These are phyloP conservation scores for Macrosteles quadrilineatus DNA, from an alignment of 1,140 invertebrate species.

Conservation along the genomic window DNA sequence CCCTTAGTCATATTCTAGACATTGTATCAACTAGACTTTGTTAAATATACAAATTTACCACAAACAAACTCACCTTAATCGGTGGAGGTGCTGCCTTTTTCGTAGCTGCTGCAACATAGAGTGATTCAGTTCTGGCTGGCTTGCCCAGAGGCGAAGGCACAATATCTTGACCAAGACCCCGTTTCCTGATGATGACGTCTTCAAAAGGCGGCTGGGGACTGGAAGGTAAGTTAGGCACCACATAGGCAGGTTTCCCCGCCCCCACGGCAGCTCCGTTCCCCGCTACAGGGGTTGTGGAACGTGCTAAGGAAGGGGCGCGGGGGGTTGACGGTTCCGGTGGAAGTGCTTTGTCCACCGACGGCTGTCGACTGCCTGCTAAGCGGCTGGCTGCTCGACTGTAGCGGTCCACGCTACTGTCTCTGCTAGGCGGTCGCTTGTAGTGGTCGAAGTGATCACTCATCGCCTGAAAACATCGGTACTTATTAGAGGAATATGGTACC, in stretches of 20 bases:
- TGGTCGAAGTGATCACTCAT: constrained; percentile 82
- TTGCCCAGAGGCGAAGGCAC: constrained; percentile 70
- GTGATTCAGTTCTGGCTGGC: constrained; percentile 85
- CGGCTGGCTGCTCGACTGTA: constrained; percentile 65
- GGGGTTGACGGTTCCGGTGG: constrained; percentile 39
- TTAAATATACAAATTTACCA: too few relatives aligned
- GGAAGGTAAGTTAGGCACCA: constrained; percentile 41
- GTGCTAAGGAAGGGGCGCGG: constrained; percentile 28
- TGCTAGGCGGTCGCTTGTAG: constrained; percentile 85
- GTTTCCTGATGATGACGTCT: constrained; percentile 74
- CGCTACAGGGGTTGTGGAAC: constrained; percentile 52
- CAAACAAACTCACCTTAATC: constrained; percentile 40
- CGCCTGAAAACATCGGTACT: constrained; percentile 48
- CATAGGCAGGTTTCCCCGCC: constrained; percentile 49
- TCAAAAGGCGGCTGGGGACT: constrained; percentile 65
- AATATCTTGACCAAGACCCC: constrained; percentile 82
- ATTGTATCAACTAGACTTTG: too few relatives aligned
- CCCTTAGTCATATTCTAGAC: too few relatives aligned
- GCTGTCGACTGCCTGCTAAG: constrained; percentile 64
- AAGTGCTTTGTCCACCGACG: constrained; percentile 67
- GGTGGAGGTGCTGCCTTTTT: constrained; percentile 38
- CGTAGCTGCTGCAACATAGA: constrained; percentile 40
- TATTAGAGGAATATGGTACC: too few relatives aligned
- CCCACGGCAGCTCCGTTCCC: constrained; percentile 45
- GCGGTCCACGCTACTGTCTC: constrained; percentile 84